A percentile compares a stretch with the other conserved stretches of the same genome.
phyloP scores from a whole-genome alignment of 2,888 invertebrate species.

The Rhingia campestris region DNA sequence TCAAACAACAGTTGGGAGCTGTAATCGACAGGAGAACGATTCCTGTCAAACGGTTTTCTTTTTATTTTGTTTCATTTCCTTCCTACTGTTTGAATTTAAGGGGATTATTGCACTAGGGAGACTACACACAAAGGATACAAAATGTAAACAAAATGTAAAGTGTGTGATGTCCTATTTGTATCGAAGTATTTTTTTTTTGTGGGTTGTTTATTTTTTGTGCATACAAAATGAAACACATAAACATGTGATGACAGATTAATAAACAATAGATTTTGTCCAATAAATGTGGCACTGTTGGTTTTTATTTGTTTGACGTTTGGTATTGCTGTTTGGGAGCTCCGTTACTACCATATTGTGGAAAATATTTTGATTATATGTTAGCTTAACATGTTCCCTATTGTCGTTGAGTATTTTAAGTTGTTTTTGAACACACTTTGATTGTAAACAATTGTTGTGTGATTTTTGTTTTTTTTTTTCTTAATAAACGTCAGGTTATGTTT shows the following conservation, averaged over 20 bases:
- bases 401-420: no score
- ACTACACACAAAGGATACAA: constrained; percentile 34
- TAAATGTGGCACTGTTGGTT: not conserved
- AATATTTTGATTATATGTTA: not conserved
- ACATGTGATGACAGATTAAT: constrained; percentile 60
- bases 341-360: not conserved
- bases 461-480: no score
- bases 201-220: constrained; percentile 57
- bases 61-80: constrained; percentile 43
- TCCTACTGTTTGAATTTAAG: constrained; percentile 44
- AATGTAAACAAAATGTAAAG: constrained; percentile 46
- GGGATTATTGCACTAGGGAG: constrained; percentile 28
- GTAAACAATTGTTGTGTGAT: no score
- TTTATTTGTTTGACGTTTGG: not conserved
- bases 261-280: constrained; percentile 52
- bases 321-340: constrained; percentile 2
- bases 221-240: constrained; percentile 48
- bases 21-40: constrained; percentile 46
- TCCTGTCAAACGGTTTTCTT: constrained; percentile 48
- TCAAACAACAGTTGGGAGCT: constrained; percentile 59
- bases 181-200: constrained; percentile 21
- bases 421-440: no score
- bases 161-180: constrained; percentile 47
- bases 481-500: no score
- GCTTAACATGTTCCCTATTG: no score